Evolutionary conservation across 2,113 vertebrate genomes (phyloP).

Genomic region (Alethe castanea): DNA sequence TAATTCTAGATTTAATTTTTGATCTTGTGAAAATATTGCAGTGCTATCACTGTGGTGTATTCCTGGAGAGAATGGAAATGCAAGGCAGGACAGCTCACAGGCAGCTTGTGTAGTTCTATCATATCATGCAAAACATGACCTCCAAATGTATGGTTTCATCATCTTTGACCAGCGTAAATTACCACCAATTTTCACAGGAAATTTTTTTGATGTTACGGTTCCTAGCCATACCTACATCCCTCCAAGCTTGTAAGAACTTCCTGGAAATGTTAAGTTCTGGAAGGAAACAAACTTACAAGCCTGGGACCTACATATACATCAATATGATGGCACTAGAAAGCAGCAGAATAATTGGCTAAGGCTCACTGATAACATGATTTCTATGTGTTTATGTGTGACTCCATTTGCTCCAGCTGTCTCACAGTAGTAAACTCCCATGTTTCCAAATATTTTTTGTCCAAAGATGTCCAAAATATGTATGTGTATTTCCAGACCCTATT

Average conservation of each 20-base stretch:
- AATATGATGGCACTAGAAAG: neutral
- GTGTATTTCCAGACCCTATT: neutral
- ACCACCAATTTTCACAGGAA: neutral
- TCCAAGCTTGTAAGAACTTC: neutral
- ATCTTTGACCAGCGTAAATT: neutral
- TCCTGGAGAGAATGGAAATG: neutral
- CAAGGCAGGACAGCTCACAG: neutral
- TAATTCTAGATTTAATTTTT: neutral
- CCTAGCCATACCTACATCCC: accelerated
- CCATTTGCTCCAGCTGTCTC: neutral
- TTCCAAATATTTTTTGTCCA: neutral
- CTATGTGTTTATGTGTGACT: neutral
- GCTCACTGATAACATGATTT: neutral
- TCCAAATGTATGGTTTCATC: neutral
- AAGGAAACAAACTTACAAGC: neutral
- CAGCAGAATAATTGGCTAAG: neutral
- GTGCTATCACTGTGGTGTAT: neutral
- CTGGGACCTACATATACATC: neutral
- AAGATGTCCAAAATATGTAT: neutral
- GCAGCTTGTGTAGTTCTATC: neutral
- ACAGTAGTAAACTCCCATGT: neutral
- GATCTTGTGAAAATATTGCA: neutral
- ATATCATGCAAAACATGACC: neutral
- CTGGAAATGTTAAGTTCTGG: neutral
- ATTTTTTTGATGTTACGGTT: neutral